Evolutionary conservation across 2,888 invertebrate genomes (phyloP), one percentile per base, ranked within the genome.

Genomic region (Eubasilissa splendida): DNA sequence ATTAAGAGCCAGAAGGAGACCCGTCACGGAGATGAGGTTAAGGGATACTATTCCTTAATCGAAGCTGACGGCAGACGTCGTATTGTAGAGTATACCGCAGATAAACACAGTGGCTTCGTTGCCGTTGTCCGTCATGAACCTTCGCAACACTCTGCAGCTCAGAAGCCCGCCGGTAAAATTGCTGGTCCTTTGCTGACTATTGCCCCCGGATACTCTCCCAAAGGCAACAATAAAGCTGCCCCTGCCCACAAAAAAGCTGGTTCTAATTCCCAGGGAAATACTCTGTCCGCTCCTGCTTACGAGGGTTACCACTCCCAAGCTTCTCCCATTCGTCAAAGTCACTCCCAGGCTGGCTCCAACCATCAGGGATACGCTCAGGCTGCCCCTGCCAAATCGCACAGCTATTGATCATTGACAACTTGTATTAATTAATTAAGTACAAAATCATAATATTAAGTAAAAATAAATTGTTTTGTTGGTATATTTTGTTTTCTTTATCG

Each of bases 61-160:
- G 89, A 84, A 90, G 90, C 84, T 85, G 87, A 73, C 89, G 90
- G 83, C 84, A 86, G 82, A 59, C 87, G 86, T 85, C 88, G 90
- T 84, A 87, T 90, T 83, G 90, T 90, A 9, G 89, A 90, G 81
- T 90, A 90, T 87, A 88, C 89, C 85, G 85, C 89, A 22, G 90
- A 90, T 85, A 86, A 87, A 73, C 87, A 85, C 63, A 66, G 56
- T 65, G 58, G 77, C 54, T 66, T 79, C 82, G 82, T 83, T 84
- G 84, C 84, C 50, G 77, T 77, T 58, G 81, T 79, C 63, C 80
- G 73, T 76, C 68, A 80, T 54, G 70, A 80, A 54, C 80, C 80
- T 31, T 42, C 70, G 31, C 76, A 76, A 56, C 87, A 89, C 84
- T 2, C 42, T 42, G 83, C 84, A 85, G 82, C 59, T 87, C 86